Evolutionary conservation across 2,113 vertebrate species (phyloP).

Genomic region (Toxotes jaculatrix): DNA sequence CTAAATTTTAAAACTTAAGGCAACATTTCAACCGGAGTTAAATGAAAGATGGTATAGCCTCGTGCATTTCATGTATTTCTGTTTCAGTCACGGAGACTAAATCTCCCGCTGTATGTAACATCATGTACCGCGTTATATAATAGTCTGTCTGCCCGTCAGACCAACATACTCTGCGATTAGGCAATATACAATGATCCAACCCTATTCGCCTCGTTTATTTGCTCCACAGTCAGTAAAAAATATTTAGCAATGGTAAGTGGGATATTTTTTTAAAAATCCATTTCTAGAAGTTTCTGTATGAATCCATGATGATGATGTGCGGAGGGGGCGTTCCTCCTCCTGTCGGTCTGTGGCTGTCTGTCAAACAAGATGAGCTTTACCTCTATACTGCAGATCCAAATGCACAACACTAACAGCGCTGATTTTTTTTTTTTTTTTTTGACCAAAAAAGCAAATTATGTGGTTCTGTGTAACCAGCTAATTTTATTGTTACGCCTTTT

Average conservation of each 20-base stretch:
- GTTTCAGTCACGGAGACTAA: neutral
- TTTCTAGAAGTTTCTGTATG: conserved; percentile 30
- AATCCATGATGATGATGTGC: neutral
- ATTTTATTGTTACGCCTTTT: neutral
- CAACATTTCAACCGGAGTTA: neutral
- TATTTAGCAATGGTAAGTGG: neutral
- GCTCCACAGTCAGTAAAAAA: fast-evolving
- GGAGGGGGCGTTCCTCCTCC: conserved; percentile 31
- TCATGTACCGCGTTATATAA: conserved; percentile 43
- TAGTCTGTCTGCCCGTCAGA: neutral
- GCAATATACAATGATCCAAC: neutral
- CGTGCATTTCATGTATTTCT: neutral
- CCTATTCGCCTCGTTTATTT: fast-evolving
- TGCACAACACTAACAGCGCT: too few relatives aligned
- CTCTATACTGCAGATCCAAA: too few relatives aligned
- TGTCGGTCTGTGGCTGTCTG: neutral
- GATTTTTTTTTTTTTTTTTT: too few relatives aligned
- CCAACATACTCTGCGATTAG: neutral
- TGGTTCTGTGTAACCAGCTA: neutral
- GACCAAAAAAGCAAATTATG: neutral
- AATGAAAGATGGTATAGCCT: fast-evolving
- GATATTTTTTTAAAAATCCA: neutral
- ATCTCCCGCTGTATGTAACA: neutral
- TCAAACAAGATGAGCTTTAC: neutral
- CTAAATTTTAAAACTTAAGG: neutral